Base-by-base conservation (phyloP, 1,140 invertebrate species). In the Apis dorsata region DNA sequence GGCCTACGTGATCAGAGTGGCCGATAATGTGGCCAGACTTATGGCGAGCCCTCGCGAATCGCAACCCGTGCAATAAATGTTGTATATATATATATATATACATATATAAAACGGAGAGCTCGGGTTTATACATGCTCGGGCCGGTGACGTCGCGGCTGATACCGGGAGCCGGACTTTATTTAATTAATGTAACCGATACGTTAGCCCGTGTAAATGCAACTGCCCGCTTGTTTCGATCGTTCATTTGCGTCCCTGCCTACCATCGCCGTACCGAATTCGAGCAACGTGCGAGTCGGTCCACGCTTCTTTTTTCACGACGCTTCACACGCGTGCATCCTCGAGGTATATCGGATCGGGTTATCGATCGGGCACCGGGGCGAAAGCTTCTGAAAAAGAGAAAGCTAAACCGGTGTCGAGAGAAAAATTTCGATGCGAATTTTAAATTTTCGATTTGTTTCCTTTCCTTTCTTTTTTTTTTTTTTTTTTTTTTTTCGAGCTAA, bases 131-230 rank as follows among this genome's bases (percentile, higher is more conserved):
- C 79, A 74, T 24, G 81, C 55, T 74, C 65, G 49, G 17, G 44
- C 79, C 49, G 8, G 69, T 63, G 85, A 81, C 79, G 83, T 28
- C n/a, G 82, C 69, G 63, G 10, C 86, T 66, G 79, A 88, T 88
- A 85, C 83, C 79, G 24, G 63, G 68, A 34, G 28, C 71, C 71
- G 44, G 84, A 84, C 84, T 88, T 88, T 87, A 85, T 89, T 89
- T 89, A 89, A 89, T 89, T 89, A 89, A 89, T 87, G 88, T 82
- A 84, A 89, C 81, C 83, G 88, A 87, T 89, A 89, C 68, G 76
- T 72, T 70, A 75, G 71, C 34, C 59, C 80, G 84, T 88, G 87
- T 88, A 83, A 88, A 88, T 78, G 83, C 83, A 65, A 84, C 65
- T 28, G 77, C 85, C 28, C 63, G 72, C 69, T 60, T 59, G 72